A percentile compares a stretch with the other conserved stretches of the same genome.
These are phyloP conservation scores for Porites cylindrica DNA, from an alignment of 92 coral and sea anemone species.

Conservation along the genomic window DNA sequence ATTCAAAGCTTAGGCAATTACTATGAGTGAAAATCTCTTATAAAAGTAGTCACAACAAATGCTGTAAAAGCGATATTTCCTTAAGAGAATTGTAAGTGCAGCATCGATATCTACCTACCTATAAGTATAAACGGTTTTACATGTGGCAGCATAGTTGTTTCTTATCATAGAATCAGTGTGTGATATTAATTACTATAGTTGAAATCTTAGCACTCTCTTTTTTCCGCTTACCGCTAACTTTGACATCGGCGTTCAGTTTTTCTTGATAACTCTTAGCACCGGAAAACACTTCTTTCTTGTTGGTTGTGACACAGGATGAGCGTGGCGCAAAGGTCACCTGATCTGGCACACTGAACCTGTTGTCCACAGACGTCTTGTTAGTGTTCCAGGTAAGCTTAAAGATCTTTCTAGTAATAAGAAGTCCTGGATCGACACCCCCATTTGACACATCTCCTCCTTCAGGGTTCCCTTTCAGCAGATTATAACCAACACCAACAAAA, in stretches of 20 bases:
- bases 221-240: slow-evolving; percentile 12
- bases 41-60: neutral
- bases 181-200: neutral
- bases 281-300: slow-evolving; percentile 1
- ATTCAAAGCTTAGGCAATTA: neutral
- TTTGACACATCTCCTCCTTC: slow-evolving; percentile 61
- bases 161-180: neutral
- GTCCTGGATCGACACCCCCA: slow-evolving; percentile 74
- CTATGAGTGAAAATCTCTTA: neutral
- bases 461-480: slow-evolving; percentile 67
- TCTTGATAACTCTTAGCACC: slow-evolving; percentile 19
- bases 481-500: slow-evolving; percentile 69
- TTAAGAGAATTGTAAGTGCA: too few species aligned
- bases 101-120: too few species aligned
- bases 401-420: slow-evolving; percentile 54
- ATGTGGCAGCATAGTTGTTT: too few species aligned
- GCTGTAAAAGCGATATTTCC: neutral
- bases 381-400: slow-evolving; percentile 45
- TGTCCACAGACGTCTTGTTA: slow-evolving; percentile 9
- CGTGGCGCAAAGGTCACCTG: slow-evolving; percentile 26
- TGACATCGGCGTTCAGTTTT: neutral
- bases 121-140: too few species aligned
- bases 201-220: neutral
- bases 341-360: neutral
- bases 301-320: neutral